These are phyloP conservation scores for Nemurella pictetii DNA, from an alignment of 2,888 invertebrate genomes.

Conservation along the genomic window DNA sequence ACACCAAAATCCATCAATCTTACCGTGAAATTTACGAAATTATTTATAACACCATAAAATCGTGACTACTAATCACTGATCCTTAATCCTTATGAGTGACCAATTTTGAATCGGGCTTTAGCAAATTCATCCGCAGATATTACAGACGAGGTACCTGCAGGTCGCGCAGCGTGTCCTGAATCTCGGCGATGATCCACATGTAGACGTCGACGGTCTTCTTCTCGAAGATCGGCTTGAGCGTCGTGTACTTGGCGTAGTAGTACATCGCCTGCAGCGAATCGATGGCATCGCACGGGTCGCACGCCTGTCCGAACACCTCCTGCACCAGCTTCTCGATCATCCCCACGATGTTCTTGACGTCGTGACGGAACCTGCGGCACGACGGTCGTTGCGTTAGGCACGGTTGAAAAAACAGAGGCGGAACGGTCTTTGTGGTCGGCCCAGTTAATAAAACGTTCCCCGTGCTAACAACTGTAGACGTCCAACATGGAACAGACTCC, in stretches of 20 bases:
- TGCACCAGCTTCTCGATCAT: slow-evolving; percentile 82
- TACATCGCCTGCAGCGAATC: slow-evolving; percentile 75
- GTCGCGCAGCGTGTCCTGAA: not conserved
- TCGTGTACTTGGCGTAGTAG: slow-evolving; percentile 76
- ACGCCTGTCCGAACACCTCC: slow-evolving; percentile 75
- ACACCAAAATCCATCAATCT: too few relatives aligned
- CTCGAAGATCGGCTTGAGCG: slow-evolving; percentile 67
- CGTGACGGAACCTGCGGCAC: slow-evolving; percentile 53
- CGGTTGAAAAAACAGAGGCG: too few relatives aligned
- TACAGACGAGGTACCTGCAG: not conserved
- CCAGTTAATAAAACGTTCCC: too few relatives aligned
- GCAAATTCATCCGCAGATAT: too few relatives aligned
- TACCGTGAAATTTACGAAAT: too few relatives aligned
- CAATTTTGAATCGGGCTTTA: too few relatives aligned
- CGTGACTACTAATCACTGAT: too few relatives aligned
- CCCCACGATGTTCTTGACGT: slow-evolving; percentile 63
- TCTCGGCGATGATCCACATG: slow-evolving; percentile 55
- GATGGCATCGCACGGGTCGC: slow-evolving; percentile 79
- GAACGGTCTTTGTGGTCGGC: too few relatives aligned
- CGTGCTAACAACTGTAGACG: too few relatives aligned
- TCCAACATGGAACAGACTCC: too few relatives aligned
- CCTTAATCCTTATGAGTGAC: too few relatives aligned
- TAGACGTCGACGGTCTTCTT: slow-evolving; percentile 69
- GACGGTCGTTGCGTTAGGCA: not conserved
- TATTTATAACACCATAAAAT: too few relatives aligned